Evolutionary conservation across 2,797 vertebrate genomes (phyloP).

Genomic region (Australoheros facetus): DNA sequence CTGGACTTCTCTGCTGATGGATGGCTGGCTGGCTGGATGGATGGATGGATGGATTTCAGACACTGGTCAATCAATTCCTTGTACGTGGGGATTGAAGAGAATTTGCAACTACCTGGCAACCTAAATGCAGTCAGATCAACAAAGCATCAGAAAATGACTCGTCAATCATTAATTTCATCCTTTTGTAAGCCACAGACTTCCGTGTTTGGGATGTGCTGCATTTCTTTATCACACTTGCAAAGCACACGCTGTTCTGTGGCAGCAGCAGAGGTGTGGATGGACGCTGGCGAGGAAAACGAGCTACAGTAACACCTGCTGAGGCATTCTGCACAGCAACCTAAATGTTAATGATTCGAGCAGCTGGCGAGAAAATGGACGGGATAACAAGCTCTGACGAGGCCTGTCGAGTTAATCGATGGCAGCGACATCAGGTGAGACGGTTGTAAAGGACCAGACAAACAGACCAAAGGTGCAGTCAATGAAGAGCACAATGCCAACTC

Average conservation of each 20-base stretch:
- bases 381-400: conserved; percentile 60
- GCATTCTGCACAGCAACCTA: conserved; percentile 18
- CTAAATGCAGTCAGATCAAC: background rate
- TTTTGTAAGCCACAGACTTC: background rate
- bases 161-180: background rate
- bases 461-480: conserved; percentile 20
- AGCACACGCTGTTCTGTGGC: conserved; percentile 23
- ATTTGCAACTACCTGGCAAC: background rate
- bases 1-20: background rate
- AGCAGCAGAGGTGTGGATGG: conserved; percentile 48
- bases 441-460: background rate
- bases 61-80: background rate
- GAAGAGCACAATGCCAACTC: conserved; percentile 31
- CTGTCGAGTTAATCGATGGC: conserved; percentile 45
- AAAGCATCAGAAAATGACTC: background rate
- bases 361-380: conserved; percentile 46
- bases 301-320: conserved; percentile 52
- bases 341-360: conserved; percentile 51
- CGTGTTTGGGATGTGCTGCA: background rate
- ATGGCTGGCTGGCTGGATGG: too few species aligned
- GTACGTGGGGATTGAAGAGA: background rate
- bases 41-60: background rate
- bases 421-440: conserved; percentile 14
- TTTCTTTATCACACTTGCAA: conserved; percentile 1
- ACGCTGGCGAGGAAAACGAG: conserved; percentile 15